Conservation (phyloP, 1,140 invertebrate species). For the Plutomurus gul region DNA sequence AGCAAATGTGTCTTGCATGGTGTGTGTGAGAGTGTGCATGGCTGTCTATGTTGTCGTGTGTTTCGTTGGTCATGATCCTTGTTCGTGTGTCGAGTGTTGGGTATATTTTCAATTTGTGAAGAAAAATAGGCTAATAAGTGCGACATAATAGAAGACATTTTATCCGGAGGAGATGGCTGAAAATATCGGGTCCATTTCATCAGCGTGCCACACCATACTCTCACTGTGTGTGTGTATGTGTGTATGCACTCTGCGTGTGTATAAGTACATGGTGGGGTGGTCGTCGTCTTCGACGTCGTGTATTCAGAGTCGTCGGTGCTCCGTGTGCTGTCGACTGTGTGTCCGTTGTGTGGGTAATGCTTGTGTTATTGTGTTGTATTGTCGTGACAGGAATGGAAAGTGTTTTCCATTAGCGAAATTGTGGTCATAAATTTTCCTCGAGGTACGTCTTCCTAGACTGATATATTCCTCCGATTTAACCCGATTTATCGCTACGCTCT, state of each 20-base stretch:
- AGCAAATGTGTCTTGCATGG: constrained; percentile 21
- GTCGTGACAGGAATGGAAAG: constrained; percentile 55
- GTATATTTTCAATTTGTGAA: constrained; percentile 53
- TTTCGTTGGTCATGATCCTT: constrained; percentile 31
- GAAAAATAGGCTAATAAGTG: constrained; percentile 53
- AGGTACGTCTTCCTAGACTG: constrained; percentile 49
- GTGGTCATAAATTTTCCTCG: constrained; percentile 53
- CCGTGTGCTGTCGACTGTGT: not conserved
- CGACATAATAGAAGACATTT: constrained; percentile 49
- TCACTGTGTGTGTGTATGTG: not conserved
- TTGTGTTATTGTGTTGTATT: constrained; percentile 54
- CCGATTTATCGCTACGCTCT: constrained; percentile 52
- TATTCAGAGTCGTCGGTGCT: not conserved
- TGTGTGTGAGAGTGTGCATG: not conserved
- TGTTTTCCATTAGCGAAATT: constrained; percentile 55
- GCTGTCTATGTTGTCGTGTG: not conserved
- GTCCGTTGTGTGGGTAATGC: constrained; percentile 47
- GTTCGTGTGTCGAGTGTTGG: constrained; percentile 31
- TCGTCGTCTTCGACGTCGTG: not conserved
- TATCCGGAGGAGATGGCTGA: constrained; percentile 1
- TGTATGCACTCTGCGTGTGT: not conserved
- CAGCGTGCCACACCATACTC: not conserved
- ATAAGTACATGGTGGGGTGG: not conserved
- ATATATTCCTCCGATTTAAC: constrained; percentile 55
- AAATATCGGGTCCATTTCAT: constrained; percentile 41